A percentile compares a stretch with the other conserved stretches of the same genome.
These are phyloP conservation scores for Pelodytes ibericus DNA, from an alignment of 2,797 vertebrate species.

Conservation along the genomic window DNA sequence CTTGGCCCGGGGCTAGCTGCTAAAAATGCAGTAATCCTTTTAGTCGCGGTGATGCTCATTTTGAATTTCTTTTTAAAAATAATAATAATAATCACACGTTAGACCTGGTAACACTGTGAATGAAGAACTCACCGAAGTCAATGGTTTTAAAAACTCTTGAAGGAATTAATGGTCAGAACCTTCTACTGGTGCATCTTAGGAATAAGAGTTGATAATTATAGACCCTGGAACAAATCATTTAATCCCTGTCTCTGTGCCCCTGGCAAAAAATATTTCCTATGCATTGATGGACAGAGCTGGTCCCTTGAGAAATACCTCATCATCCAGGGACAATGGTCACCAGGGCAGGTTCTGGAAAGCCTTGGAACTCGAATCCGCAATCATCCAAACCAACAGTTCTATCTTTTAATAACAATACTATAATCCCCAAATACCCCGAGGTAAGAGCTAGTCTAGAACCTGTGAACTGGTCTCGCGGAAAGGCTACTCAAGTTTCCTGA, in stretches of 20 bases:
- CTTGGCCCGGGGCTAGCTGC: too few species aligned
- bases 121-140: too few species aligned
- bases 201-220: too few species aligned
- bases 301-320: background rate
- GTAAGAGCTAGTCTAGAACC: background rate
- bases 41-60: too few species aligned
- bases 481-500: conserved; percentile 7
- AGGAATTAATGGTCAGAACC: too few species aligned
- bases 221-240: background rate
- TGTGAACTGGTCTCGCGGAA: background rate
- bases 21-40: too few species aligned
- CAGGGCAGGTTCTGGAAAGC: background rate
- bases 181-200: too few species aligned
- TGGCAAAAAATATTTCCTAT: conserved; percentile 14
- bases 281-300: conserved; percentile 2
- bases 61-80: too few species aligned
- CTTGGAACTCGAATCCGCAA: background rate
- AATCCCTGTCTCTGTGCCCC: conserved; percentile 3
- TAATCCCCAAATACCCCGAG: conserved; percentile 6
- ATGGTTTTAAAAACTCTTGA: too few species aligned
- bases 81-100: too few species aligned
- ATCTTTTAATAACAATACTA: conserved; percentile 10
- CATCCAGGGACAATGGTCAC: background rate
- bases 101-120: too few species aligned
- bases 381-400: background rate